These are phyloP conservation scores for Dryadula phaetusa DNA, from an alignment of 2,888 invertebrate genomes.

Conservation along the genomic window DNA sequence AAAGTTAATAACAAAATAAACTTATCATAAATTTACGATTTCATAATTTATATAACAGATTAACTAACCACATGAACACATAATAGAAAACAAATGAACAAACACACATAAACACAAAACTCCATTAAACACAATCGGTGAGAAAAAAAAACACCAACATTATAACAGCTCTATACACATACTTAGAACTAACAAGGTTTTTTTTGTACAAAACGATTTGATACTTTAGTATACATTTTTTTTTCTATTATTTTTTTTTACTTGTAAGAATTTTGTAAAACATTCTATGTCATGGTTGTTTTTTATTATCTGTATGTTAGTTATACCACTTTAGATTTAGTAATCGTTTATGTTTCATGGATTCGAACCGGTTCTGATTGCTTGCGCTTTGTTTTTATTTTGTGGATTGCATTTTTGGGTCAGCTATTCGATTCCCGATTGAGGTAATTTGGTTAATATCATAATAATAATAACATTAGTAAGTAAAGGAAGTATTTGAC, in stretches of 20 bases:
- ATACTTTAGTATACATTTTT: slow-evolving; percentile 44
- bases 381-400: background rate
- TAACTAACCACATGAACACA: background rate
- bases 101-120: background rate
- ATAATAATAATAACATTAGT: too few relatives aligned
- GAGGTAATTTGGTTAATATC: background rate
- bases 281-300: slow-evolving; percentile 53
- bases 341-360: slow-evolving; percentile 16
- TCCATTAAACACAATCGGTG: background rate
- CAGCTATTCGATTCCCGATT: background rate
- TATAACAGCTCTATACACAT: slow-evolving; percentile 52
- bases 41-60: background rate
- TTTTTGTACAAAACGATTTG: slow-evolving; percentile 50
- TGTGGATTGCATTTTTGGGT: background rate
- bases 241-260: slow-evolving; percentile 49
- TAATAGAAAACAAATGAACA: background rate
- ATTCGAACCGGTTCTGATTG: slow-evolving; percentile 12
- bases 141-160: slow-evolving; percentile 9
- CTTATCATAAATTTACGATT: too few relatives aligned
- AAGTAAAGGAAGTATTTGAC: too few relatives aligned
- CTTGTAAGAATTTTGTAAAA: slow-evolving; percentile 65
- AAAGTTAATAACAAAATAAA: too few relatives aligned
- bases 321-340: slow-evolving; percentile 35
- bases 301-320: slow-evolving; percentile 38
- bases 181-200: slow-evolving; percentile 53